Conservation (phyloP, 2,888 invertebrate species). For the Leptinotarsa rubiginosa region DNA sequence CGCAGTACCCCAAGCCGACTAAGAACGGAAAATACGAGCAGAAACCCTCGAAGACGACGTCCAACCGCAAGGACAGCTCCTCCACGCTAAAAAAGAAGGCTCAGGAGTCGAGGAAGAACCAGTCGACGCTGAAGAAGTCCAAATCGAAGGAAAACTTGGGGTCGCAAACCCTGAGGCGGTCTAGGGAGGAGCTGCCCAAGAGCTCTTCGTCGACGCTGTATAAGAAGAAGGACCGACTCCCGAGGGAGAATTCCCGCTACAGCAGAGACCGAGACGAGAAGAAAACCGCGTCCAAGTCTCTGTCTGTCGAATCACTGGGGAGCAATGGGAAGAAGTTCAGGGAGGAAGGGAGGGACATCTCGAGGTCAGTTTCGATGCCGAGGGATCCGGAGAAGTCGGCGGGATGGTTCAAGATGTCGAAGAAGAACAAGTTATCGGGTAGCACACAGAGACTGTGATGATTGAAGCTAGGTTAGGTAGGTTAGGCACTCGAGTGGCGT, state of each 20-base stretch:
- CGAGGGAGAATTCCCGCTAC: constrained; percentile 66
- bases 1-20: constrained; percentile 71
- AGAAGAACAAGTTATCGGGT: constrained; percentile 66
- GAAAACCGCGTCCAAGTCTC: constrained; percentile 67
- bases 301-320: constrained; percentile 75
- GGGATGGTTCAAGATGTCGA: constrained; percentile 77
- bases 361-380: constrained; percentile 79
- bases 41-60: constrained; percentile 56
- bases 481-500: constrained; percentile 36
- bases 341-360: constrained; percentile 67
- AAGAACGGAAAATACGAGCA: constrained; percentile 66
- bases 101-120: constrained; percentile 65
- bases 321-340: constrained; percentile 62
- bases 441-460: constrained; percentile 60
- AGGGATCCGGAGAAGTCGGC: constrained; percentile 79
- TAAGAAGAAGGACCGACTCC: constrained; percentile 65
- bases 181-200: constrained; percentile 59
- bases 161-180: constrained; percentile 55
- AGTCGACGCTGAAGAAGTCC: constrained; percentile 66
- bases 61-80: constrained; percentile 60
- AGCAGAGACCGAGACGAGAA: constrained; percentile 59
- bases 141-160: constrained; percentile 64
- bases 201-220: constrained; percentile 62
- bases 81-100: constrained; percentile 67
- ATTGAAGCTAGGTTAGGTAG: constrained; percentile 41